These are phyloP conservation scores for Hydrochoerus hydrochaeris DNA, from an alignment of 2,113 vertebrate species.

Conservation along the genomic window DNA sequence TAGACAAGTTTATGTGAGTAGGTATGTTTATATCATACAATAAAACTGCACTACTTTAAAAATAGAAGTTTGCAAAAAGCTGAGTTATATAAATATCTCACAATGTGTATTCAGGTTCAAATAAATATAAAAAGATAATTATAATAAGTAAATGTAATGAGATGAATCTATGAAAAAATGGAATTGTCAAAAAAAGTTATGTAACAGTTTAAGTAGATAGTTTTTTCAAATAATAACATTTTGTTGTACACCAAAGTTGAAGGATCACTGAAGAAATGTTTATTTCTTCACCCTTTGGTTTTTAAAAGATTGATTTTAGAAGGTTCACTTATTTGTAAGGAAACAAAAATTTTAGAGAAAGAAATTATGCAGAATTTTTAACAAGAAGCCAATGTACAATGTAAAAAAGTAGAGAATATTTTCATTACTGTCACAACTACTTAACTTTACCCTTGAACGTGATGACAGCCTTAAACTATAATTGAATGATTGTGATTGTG, in stretches of 20 bases:
- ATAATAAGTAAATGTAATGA: neutral
- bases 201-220: neutral
- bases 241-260: neutral
- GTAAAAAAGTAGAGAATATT: neutral
- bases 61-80: neutral
- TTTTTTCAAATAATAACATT: neutral
- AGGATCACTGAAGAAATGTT: neutral
- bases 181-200: neutral
- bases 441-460: neutral
- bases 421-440: neutral
- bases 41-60: conserved; percentile 23
- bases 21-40: neutral
- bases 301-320: conserved; percentile 22
- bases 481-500: neutral
- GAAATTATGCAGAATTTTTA: neutral
- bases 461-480: neutral
- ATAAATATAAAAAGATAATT: conserved; percentile 13
- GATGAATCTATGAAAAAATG: neutral
- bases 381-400: neutral
- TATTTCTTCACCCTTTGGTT: neutral
- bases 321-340: neutral
- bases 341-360: conserved; percentile 29
- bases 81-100: neutral
- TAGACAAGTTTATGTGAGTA: neutral
- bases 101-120: neutral